These are phyloP conservation scores for Oncorhynchus gorbuscha DNA, from an alignment of 2,113 vertebrate genomes.

Conservation along the genomic window DNA sequence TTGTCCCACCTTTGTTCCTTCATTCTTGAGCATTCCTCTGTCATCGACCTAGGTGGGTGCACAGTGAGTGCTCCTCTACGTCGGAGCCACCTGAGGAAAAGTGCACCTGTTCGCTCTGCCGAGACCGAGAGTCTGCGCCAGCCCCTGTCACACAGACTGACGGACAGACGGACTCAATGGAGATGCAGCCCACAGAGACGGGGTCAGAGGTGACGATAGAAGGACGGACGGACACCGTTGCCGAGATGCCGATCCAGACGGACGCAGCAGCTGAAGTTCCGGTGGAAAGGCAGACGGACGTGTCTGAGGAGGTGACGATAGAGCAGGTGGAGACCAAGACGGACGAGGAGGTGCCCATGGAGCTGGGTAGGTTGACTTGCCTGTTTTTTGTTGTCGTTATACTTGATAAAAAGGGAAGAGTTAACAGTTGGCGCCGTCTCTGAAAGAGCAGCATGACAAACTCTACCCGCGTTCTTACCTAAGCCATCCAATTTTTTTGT, in stretches of 20 bases:
- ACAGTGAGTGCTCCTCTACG: slow-evolving; percentile 65
- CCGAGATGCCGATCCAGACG: slow-evolving; percentile 52
- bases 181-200: slow-evolving; percentile 35
- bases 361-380: slow-evolving; percentile 62
- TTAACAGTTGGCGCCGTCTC: background rate
- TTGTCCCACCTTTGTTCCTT: background rate
- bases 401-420: background rate
- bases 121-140: slow-evolving; percentile 59
- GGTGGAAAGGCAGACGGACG: slow-evolving; percentile 26
- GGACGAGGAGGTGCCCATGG: slow-evolving; percentile 60
- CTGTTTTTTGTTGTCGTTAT: background rate
- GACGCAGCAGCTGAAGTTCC: slow-evolving; percentile 43
- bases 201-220: slow-evolving; percentile 40
- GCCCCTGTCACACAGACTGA: slow-evolving; percentile 35
- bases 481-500: too few species aligned
- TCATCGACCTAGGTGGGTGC: slow-evolving; percentile 64
- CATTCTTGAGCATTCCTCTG: slow-evolving; percentile 12
- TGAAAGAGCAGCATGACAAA: background rate
- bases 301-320: slow-evolving; percentile 34
- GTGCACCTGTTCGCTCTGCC: slow-evolving; percentile 70
- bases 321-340: slow-evolving; percentile 22
- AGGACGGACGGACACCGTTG: slow-evolving; percentile 27
- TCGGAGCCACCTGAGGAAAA: slow-evolving; percentile 57
- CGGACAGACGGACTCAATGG: slow-evolving; percentile 30
- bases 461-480: background rate